Base-by-base conservation (phyloP, 2,113 vertebrate genomes). In the Cyphomyrus discorhynchus region DNA sequence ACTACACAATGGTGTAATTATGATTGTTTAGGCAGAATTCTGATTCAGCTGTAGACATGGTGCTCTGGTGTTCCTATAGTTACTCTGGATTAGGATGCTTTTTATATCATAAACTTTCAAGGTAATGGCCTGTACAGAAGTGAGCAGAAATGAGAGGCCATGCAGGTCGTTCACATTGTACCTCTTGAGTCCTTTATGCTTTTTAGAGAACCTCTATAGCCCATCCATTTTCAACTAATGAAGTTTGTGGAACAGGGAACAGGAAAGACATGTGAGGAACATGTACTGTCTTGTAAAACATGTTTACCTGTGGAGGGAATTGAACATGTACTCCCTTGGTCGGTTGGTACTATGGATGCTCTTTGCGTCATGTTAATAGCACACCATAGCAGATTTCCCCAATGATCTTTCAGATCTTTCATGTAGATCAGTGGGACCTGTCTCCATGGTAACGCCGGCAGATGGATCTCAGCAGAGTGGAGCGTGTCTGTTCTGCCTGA, bases 381-480 rank as follows among this genome's bases (percentile, higher is more conserved):
- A 89, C 90, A 92, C 91, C 92, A 90, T 88, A 89, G 88, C 92
- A 92, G 90, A 92, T 91, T 90, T 90, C 89, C 89, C 92, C 92
- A 89, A 90, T 89, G 90, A 89, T 80, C 89, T 91, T 91, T 90
- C 91, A 92, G 90, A 89, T 80, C 87, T 91, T 91, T 90, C 91
- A 92, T 92, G 92, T 93, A 93, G 91, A 93, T 94, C 92, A 93
- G 89, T 91, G 91, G 92, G 92, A 89, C 91, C 89, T 88, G 93
- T 94, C 92, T 92, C 91, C 92, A 94, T 93, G 92, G 92, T 92
- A 94, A 94, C 93, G 90, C 82, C 58, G 89, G 92, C 91, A 92
- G 92, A 93, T 92, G 92, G 92, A 92, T 90, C 92, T 91, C 91
- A 90, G 91, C 49, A 91, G 90, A 87, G 91, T 83, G 90, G 92